Conservation (phyloP, 1,140 invertebrate genomes). For the Piezodorus guildinii region DNA sequence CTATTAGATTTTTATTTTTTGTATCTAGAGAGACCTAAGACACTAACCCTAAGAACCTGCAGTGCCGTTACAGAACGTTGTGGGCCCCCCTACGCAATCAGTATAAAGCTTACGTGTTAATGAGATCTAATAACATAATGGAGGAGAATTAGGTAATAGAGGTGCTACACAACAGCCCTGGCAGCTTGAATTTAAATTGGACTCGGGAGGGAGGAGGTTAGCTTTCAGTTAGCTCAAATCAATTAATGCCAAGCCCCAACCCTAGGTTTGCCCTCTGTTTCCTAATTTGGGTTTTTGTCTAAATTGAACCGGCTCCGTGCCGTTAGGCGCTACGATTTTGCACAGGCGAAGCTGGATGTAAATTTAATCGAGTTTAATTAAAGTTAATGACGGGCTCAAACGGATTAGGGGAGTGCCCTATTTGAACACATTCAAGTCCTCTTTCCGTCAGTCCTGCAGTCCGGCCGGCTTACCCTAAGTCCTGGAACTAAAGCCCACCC, state of each 20-base stretch:
- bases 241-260: neutral
- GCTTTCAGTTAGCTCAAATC: constrained; percentile 8
- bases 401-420: constrained; percentile 8
- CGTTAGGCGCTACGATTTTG: neutral
- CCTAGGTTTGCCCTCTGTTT: neutral
- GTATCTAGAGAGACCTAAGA: too few species aligned
- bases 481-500: neutral
- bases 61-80: too few species aligned
- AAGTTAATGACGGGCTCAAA: constrained; percentile 12
- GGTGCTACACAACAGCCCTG: neutral
- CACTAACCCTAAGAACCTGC: too few species aligned
- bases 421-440: neutral
- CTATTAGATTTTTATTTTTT: too few species aligned
- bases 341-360: neutral
- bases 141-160: neutral
- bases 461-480: neutral
- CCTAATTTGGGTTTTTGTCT: constrained; percentile 13
- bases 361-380: constrained; percentile 16
- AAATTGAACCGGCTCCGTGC: constrained; percentile 1
- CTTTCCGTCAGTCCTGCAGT: neutral
- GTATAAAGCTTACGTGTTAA: constrained; percentile 3
- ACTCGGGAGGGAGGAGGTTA: neutral
- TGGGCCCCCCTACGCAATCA: too few species aligned
- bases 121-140: constrained; percentile 8
- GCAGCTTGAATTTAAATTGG: constrained; percentile 3